Evolutionary conservation across 1,140 invertebrate genomes (phyloP).

Genomic region (Rhyacophila brunnea): DNA sequence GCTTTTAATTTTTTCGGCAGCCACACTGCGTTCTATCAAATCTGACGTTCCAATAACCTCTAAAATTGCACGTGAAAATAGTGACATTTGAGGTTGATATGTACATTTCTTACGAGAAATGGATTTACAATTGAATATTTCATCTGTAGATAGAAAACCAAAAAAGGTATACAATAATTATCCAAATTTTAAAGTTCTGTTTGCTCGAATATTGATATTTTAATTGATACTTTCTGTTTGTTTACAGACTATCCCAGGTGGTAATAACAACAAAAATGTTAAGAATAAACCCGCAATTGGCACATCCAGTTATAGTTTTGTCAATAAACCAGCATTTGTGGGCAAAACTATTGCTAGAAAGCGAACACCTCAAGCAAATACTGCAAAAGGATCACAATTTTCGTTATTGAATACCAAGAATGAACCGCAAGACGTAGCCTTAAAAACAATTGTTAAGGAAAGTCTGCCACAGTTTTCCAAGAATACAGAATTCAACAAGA

Average conservation of each 20-base stretch:
- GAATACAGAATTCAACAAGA: conserved; percentile 1
- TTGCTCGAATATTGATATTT: background rate
- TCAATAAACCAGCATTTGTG: conserved; percentile 45
- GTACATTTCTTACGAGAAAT: conserved; percentile 11
- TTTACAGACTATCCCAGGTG: conserved; percentile 8
- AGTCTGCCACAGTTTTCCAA: background rate
- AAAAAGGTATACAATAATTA: conserved; percentile 19
- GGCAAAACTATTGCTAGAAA: conserved; percentile 52
- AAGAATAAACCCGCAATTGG: background rate
- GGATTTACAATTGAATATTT: conserved; percentile 32
- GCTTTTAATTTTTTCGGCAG: background rate
- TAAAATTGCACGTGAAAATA: conserved; percentile 13
- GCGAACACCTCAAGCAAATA: conserved; percentile 38
- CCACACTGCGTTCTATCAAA: background rate
- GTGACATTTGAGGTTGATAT: conserved; percentile 10
- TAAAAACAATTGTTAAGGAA: too few relatives aligned
- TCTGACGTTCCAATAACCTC: conserved; percentile 20
- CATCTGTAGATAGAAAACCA: conserved; percentile 2
- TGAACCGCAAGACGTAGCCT: too few relatives aligned
- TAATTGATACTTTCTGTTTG: background rate
- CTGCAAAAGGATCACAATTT: conserved; percentile 13
- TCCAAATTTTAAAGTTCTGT: background rate
- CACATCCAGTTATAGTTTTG: conserved; percentile 39
- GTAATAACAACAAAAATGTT: conserved; percentile 9
- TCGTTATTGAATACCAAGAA: conserved; percentile 21